These are phyloP conservation scores for Podarcis siculus DNA, from an alignment of 2,797 vertebrate species.

Conservation along the genomic window DNA sequence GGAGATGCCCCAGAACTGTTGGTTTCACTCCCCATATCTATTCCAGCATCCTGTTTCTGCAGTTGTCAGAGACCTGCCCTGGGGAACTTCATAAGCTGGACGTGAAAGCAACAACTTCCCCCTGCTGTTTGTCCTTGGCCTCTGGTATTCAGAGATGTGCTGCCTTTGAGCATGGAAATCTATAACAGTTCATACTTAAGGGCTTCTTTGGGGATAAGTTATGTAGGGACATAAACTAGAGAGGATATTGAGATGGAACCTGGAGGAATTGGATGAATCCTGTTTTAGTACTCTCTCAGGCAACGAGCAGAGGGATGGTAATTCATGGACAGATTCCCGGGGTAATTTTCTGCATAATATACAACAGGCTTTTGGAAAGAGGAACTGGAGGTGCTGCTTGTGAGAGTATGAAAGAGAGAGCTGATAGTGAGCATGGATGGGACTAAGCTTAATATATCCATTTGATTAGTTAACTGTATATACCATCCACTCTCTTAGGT, in stretches of 20 bases:
- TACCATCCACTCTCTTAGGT: not conserved
- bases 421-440: not conserved
- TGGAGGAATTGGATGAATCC: slow-evolving; percentile 59
- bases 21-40: too few species aligned
- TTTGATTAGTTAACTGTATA: not conserved
- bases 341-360: slow-evolving; percentile 16
- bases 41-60: too few species aligned
- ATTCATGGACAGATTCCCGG: slow-evolving; percentile 32
- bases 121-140: not conserved
- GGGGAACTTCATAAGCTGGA: not conserved
- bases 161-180: not conserved
- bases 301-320: slow-evolving; percentile 32
- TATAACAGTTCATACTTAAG: slow-evolving; percentile 58
- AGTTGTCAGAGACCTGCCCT: not conserved
- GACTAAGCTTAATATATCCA: not conserved
- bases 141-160: not conserved
- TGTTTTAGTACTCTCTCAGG: slow-evolving; percentile 41
- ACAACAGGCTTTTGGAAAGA: slow-evolving; percentile 4
- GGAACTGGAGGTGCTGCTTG: not conserved
- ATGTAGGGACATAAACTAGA: slow-evolving; percentile 47
- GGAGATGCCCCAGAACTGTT: too few species aligned
- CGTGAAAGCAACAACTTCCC: too few species aligned
- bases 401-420: not conserved
- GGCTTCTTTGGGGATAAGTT: slow-evolving; percentile 61
- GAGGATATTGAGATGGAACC: slow-evolving; percentile 36